Evolutionary conservation across 2,888 invertebrate genomes (phyloP).

Genomic region (Lottia gigantea): DNA sequence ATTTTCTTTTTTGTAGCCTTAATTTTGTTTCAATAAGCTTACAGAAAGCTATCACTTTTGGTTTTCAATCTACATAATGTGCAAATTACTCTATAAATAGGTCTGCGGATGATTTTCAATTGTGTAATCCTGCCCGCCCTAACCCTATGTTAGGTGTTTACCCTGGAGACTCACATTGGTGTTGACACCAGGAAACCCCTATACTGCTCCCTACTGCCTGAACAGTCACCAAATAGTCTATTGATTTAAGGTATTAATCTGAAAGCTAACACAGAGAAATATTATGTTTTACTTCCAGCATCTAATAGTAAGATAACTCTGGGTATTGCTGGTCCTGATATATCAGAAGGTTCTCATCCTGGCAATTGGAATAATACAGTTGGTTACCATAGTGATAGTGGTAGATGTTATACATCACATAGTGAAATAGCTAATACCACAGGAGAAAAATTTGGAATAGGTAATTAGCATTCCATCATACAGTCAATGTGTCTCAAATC

Average conservation of each 20-base stretch:
- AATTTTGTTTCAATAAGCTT: too few species aligned
- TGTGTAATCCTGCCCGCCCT: too few species aligned
- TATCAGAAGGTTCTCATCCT: slow-evolving; percentile 58
- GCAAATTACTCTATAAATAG: too few species aligned
- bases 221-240: too few species aligned
- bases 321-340: slow-evolving; percentile 63
- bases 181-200: too few species aligned
- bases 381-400: slow-evolving; percentile 62
- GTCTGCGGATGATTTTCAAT: too few species aligned
- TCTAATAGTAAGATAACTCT: slow-evolving; percentile 56
- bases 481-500: too few species aligned
- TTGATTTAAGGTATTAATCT: not conserved
- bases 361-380: slow-evolving; percentile 63
- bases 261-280: not conserved
- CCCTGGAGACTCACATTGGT: too few species aligned
- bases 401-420: slow-evolving; percentile 59
- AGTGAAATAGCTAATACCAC: slow-evolving; percentile 52
- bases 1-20: not conserved
- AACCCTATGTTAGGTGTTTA: too few species aligned
- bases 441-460: slow-evolving; percentile 57
- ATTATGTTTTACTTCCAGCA: slow-evolving; percentile 39
- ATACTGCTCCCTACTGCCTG: too few species aligned
- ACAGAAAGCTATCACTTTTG: too few species aligned
- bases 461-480: slow-evolving; percentile 33
- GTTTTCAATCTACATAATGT: too few species aligned